A percentile compares a stretch with the other conserved stretches of the same genome.
phyloP scores from a whole-genome alignment of 2,113 vertebrate genomes.

The Semnornis frantzii region DNA sequence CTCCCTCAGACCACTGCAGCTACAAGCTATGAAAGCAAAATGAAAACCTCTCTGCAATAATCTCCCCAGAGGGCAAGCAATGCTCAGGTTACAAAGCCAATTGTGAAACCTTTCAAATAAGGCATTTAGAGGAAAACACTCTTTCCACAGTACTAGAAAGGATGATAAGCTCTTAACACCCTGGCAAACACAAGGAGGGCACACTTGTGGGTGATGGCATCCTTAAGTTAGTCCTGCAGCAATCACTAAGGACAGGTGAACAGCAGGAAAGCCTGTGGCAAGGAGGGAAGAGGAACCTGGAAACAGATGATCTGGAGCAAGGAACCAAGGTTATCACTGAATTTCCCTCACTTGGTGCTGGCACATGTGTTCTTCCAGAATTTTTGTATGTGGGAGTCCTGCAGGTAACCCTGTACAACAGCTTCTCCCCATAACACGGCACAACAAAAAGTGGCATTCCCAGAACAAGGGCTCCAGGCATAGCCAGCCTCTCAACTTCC shows the following conservation, averaged over 20 bases:
- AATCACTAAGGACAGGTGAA: not conserved
- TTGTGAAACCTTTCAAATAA: not conserved
- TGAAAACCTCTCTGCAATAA: not conserved
- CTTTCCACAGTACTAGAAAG: not conserved
- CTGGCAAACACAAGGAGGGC: not conserved
- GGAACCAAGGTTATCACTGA: no score
- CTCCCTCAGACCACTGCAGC: not conserved
- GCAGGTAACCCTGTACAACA: not conserved
- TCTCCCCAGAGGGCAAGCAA: not conserved
- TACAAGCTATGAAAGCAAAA: not conserved
- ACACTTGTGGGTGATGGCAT: not conserved
- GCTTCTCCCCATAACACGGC: not conserved
- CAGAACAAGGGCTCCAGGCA: fast-evolving
- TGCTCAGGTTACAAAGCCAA: not conserved
- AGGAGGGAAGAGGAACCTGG: not conserved
- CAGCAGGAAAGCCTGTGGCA: not conserved
- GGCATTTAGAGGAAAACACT: not conserved
- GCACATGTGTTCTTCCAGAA: fast-evolving
- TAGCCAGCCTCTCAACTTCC: fast-evolving
- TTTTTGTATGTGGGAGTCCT: not conserved
- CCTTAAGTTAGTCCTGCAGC: not conserved
- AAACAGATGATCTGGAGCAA: not conserved
- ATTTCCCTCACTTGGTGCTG: not conserved
- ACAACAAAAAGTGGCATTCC: not conserved
- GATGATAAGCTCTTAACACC: no score